Evolutionary conservation across 2,888 invertebrate species (phyloP).

Genomic region (Epistrophe grossulariae): DNA sequence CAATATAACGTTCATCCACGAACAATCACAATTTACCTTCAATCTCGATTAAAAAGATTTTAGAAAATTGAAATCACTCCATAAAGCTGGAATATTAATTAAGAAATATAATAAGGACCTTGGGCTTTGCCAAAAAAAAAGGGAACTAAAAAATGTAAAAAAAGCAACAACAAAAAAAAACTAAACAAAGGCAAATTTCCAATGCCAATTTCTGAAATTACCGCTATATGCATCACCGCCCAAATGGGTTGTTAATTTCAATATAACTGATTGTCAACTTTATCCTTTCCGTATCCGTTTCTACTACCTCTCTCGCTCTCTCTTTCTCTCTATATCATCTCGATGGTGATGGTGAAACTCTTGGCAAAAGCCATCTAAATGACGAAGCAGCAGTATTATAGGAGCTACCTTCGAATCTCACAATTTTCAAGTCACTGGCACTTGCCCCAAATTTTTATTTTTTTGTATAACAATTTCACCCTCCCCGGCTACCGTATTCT

Average conservation of each 20-base stretch:
- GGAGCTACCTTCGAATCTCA: conserved; percentile 56
- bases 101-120: conserved; percentile 52
- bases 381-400: conserved; percentile 16
- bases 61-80: conserved; percentile 54
- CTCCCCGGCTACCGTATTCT: conserved; percentile 46
- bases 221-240: conserved; percentile 68
- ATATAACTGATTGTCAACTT: conserved; percentile 71
- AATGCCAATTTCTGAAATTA: conserved; percentile 71
- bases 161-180: not conserved
- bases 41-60: conserved; percentile 53
- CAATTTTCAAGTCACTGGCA: conserved; percentile 71
- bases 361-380: conserved; percentile 43
- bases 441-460: conserved; percentile 72
- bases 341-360: conserved; percentile 13
- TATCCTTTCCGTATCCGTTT: conserved; percentile 50
- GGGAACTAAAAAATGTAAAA: not conserved
- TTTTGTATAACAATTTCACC: conserved; percentile 49
- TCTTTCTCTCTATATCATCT: not conserved
- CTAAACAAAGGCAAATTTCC: conserved; percentile 57
- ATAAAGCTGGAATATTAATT: conserved; percentile 62
- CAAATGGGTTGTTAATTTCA: conserved; percentile 75
- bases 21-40: conserved; percentile 37
- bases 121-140: conserved; percentile 55
- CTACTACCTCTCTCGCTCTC: not conserved
- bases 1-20: not conserved